A percentile compares a stretch with the other conserved stretches of the same genome.
Evolutionary conservation across 92 coral and sea anemone genomes (phyloP).

Genomic region (Muricea muricata): DNA sequence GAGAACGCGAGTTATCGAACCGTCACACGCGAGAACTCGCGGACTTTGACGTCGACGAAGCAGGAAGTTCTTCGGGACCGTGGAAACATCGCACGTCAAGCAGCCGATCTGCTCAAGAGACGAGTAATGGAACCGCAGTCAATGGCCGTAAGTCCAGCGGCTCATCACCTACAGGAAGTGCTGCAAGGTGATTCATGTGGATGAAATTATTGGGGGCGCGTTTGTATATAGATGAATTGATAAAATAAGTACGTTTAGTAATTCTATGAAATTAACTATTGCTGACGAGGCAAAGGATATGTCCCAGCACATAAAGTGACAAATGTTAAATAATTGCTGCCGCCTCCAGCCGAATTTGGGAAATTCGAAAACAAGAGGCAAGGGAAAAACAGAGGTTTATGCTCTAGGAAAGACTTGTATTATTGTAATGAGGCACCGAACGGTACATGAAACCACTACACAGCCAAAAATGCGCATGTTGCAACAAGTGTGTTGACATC

Average conservation of each 20-base stretch:
- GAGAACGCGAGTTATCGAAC: constrained; percentile 65
- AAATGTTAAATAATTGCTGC: too few species aligned
- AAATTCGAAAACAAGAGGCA: too few species aligned
- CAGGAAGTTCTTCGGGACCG: constrained; percentile 56
- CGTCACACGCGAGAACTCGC: constrained; percentile 77
- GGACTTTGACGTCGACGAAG: constrained; percentile 73
- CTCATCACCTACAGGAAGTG: constrained; percentile 8
- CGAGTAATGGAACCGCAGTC: constrained; percentile 73
- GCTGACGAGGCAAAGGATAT: not conserved
- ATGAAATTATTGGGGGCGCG: not conserved
- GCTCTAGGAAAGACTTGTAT: too few species aligned
- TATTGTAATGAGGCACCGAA: too few species aligned
- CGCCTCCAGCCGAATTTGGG: too few species aligned
- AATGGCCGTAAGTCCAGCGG: constrained; percentile 21
- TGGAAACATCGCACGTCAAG: constrained; percentile 81
- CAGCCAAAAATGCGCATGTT: too few species aligned
- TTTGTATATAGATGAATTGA: constrained; percentile 6
- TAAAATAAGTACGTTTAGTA: not conserved
- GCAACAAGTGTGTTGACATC: too few species aligned
- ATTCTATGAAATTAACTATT: not conserved
- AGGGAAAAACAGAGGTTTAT: too few species aligned
- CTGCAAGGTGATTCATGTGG: constrained; percentile 31
- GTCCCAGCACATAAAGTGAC: too few species aligned
- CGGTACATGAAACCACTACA: too few species aligned
- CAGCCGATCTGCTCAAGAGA: constrained; percentile 66